Conservation (phyloP, 1,140 invertebrate genomes). For the Anastrepha ludens region DNA sequence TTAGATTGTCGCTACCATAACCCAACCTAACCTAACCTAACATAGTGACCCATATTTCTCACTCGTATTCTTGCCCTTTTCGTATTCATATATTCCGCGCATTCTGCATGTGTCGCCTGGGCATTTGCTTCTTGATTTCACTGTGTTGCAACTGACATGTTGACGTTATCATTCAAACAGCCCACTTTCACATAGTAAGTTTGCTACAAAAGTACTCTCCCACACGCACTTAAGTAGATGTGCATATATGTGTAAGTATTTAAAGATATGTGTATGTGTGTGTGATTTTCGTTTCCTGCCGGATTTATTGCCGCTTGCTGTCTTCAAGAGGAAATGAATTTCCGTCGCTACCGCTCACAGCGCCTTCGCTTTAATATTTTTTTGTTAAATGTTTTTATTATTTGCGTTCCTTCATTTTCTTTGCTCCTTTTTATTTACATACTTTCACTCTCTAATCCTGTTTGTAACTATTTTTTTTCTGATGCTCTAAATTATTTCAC, state of each 20-base stretch:
- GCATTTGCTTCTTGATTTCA: background rate
- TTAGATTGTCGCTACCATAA: too few relatives aligned
- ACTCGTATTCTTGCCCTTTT: too few relatives aligned
- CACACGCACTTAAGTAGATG: background rate
- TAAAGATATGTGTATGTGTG: background rate
- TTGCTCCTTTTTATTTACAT: background rate
- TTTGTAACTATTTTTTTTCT: background rate
- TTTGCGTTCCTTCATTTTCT: background rate
- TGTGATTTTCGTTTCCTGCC: background rate
- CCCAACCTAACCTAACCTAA: too few relatives aligned
- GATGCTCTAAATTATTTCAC: too few relatives aligned
- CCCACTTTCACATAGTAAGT: background rate
- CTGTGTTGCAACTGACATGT: background rate
- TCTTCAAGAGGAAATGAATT: background rate
- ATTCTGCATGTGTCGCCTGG: too few relatives aligned
- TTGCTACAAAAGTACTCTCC: background rate
- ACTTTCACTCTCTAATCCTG: background rate
- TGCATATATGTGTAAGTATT: background rate
- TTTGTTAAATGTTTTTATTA: background rate
- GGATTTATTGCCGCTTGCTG: background rate
- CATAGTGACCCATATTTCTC: too few relatives aligned
- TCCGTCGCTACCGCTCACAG: background rate
- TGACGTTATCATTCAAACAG: conserved; percentile 25
- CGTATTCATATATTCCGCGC: too few relatives aligned
- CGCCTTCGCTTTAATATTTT: background rate